phyloP scores from a whole-genome alignment of 2,797 vertebrate species.

The Furcifer pardalis region DNA sequence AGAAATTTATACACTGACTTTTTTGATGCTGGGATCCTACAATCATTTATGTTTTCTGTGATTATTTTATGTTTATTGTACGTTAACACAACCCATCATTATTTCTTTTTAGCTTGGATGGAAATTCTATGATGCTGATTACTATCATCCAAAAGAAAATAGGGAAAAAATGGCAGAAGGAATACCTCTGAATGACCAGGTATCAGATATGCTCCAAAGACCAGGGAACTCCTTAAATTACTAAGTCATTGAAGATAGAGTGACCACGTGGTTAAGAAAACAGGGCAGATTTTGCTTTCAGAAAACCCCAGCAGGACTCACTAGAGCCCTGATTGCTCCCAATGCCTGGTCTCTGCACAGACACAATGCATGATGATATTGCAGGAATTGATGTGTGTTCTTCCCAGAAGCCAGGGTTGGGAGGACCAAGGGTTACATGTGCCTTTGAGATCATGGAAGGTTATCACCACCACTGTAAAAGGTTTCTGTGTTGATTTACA shows the following conservation, averaged over 20 bases:
- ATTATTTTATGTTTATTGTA: not conserved
- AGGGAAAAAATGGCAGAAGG: conserved; percentile 87
- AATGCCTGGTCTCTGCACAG: no score
- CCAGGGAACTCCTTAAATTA: not conserved
- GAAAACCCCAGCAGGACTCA: not conserved
- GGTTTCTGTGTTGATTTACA: no score
- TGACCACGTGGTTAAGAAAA: not conserved
- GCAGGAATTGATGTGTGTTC: no score
- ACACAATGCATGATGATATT: no score
- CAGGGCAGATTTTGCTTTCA: not conserved
- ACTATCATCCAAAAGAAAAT: conserved; percentile 86
- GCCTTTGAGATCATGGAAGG: not conserved
- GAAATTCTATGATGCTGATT: conserved; percentile 89
- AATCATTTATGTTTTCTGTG: not conserved
- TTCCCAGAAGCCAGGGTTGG: not conserved
- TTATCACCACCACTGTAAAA: no score
- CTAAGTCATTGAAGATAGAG: not conserved
- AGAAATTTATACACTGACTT: accelerated
- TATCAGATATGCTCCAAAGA: conserved; percentile 50
- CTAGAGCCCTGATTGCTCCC: not conserved
- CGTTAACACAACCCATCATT: not conserved
- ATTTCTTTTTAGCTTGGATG: conserved; percentile 82
- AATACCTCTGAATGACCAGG: conserved; percentile 87
- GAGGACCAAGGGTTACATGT: not conserved
- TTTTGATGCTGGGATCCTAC: not conserved